These are phyloP conservation scores for Syngnathus typhle DNA, from an alignment of 2,113 vertebrate genomes.

Conservation along the genomic window DNA sequence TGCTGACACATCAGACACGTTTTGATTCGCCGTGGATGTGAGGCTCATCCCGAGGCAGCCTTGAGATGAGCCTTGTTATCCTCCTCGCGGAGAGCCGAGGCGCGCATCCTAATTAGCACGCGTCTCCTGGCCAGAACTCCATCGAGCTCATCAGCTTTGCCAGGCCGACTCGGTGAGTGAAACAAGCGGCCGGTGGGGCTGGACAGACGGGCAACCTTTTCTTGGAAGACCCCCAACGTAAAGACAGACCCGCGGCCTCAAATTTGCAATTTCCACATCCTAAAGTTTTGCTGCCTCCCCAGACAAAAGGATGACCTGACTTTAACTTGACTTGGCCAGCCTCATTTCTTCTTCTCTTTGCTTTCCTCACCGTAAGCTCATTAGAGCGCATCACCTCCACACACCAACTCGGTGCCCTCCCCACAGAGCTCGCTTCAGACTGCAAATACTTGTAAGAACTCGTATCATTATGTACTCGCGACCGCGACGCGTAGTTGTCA, in stretches of 20 bases:
- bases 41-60: constrained; percentile 41
- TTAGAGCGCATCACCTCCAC: constrained; percentile 21
- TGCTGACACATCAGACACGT: constrained; percentile 40
- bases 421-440: constrained; percentile 23
- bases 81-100: constrained; percentile 48
- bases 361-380: background rate
- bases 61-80: constrained; percentile 55
- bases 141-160: constrained; percentile 50
- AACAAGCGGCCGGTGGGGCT: constrained; percentile 9
- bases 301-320: background rate
- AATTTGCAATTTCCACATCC: background rate
- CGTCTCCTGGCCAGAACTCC: constrained; percentile 58
- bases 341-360: constrained; percentile 1
- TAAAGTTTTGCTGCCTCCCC: background rate
- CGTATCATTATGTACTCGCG: constrained; percentile 47
- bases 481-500: constrained; percentile 59
- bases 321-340: background rate
- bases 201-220: constrained; percentile 15
- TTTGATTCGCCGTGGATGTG: constrained; percentile 34
- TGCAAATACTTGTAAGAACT: constrained; percentile 46
- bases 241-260: background rate
- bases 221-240: too few relatives aligned
- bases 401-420: constrained; percentile 28
- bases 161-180: background rate
- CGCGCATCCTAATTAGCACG: constrained; percentile 60